Evolutionary conservation across 2,888 invertebrate genomes (phyloP).

Genomic region (Conistra vaccinii): DNA sequence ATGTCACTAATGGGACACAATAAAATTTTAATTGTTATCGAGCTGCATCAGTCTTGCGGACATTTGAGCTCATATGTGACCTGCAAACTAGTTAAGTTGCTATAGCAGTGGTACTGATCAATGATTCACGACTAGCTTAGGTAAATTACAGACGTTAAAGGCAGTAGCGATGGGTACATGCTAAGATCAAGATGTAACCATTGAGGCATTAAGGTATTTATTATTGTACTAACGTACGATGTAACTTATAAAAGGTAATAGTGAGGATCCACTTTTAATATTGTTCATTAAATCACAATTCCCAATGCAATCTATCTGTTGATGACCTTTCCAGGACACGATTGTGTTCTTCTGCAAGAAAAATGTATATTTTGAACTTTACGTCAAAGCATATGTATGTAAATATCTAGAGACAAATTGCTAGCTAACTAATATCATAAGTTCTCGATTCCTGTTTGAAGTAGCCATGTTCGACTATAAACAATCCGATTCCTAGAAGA

Average conservation of each 20-base stretch:
- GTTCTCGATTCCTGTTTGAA: conserved; percentile 2
- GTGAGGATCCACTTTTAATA: background rate
- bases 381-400: background rate
- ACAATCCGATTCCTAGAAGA: background rate
- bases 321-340: background rate
- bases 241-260: background rate
- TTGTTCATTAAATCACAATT: background rate
- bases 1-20: too few species aligned
- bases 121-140: background rate
- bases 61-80: too few species aligned
- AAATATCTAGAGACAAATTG: background rate
- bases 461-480: conserved; percentile 9
- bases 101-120: background rate
- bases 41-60: too few species aligned
- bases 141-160: background rate
- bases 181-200: background rate
- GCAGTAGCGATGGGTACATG: too few species aligned
- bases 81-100: background rate
- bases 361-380: background rate
- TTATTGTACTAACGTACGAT: too few species aligned
- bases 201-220: too few species aligned
- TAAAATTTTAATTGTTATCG: too few species aligned
- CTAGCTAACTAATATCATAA: background rate
- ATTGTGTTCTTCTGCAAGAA: background rate
- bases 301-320: background rate